A percentile compares a stretch with the other conserved stretches of the same genome.
Evolutionary conservation across 1,140 invertebrate genomes (phyloP).

Genomic region (Pogonomyrmex californicus): DNA sequence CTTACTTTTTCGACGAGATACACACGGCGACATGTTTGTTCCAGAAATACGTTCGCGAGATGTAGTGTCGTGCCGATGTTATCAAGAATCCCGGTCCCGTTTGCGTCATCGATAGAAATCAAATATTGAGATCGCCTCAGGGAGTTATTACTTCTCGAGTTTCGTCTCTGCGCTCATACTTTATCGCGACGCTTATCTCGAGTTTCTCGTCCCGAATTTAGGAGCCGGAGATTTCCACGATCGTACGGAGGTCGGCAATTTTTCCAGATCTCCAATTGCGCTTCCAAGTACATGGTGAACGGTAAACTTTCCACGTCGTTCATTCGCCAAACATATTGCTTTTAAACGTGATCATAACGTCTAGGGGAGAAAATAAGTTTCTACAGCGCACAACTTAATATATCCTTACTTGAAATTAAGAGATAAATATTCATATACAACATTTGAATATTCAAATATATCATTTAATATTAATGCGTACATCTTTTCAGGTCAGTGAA

Average conservation of each 20-base stretch:
- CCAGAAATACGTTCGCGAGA: constrained; percentile 51
- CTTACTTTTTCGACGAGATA: constrained; percentile 50
- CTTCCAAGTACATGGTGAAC: constrained; percentile 5
- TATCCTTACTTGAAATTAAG: not conserved
- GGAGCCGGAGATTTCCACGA: constrained; percentile 39
- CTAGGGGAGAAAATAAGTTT: not conserved
- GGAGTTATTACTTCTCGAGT: constrained; percentile 59
- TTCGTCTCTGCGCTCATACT: constrained; percentile 45
- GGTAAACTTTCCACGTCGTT: constrained; percentile 25
- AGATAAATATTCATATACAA: not conserved
- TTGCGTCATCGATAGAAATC: constrained; percentile 61
- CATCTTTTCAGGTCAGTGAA: not conserved
- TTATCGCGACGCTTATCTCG: constrained; percentile 50
- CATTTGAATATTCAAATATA: not conserved
- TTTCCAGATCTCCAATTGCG: constrained; percentile 54
- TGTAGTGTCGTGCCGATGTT: constrained; percentile 21
- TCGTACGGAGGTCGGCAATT: constrained; percentile 47
- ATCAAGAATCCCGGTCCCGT: constrained; percentile 42
- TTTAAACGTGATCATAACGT: constrained; percentile 13
- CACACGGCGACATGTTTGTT: constrained; percentile 48
- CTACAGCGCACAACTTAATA: not conserved
- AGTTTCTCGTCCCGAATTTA: constrained; percentile 51
- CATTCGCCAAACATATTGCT: constrained; percentile 15
- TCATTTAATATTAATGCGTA: not conserved
- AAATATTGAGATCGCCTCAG: constrained; percentile 58